phyloP scores from a whole-genome alignment of 2,888 invertebrate species.

The Dicranocentrus wangi region DNA sequence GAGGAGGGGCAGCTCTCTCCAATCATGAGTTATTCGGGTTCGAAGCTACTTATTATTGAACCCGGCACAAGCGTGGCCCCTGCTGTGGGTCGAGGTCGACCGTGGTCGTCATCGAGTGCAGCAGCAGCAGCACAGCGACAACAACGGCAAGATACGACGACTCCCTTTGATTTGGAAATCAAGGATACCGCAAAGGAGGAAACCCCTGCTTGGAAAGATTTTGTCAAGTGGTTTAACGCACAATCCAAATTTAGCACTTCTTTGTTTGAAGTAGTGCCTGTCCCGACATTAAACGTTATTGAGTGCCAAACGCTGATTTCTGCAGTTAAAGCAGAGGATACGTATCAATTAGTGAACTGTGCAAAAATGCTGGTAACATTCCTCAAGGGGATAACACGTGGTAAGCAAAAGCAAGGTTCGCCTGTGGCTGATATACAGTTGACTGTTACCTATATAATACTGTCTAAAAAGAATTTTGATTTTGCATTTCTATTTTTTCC shows the following conservation, averaged over 20 bases:
- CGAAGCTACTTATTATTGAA: too few relatives aligned
- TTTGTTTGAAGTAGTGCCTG: slow-evolving; percentile 52
- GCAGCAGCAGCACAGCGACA: too few relatives aligned
- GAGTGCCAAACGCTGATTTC: slow-evolving; percentile 22
- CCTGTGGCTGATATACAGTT: neutral
- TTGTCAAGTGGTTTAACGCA: neutral
- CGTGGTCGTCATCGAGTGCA: too few relatives aligned
- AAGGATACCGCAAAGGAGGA: too few relatives aligned
- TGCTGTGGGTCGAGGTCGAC: too few relatives aligned
- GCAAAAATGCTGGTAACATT: slow-evolving; percentile 31
- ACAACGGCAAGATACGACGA: too few relatives aligned
- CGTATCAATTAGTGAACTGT: slow-evolving; percentile 2
- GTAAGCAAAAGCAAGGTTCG: slow-evolving; percentile 6
- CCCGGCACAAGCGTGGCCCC: too few relatives aligned
- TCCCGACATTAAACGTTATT: neutral
- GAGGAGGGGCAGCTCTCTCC: too few relatives aligned
- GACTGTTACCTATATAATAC: neutral
- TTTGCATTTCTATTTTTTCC: too few relatives aligned
- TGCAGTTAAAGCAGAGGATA: neutral
- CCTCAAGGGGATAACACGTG: slow-evolving; percentile 5
- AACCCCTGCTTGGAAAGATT: slow-evolving; percentile 44
- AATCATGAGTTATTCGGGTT: too few relatives aligned
- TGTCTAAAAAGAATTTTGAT: too few relatives aligned
- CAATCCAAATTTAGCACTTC: slow-evolving; percentile 18
- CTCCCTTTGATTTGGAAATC: too few relatives aligned